phyloP scores from a whole-genome alignment of 1,140 invertebrate species.

The Portunus trituberculatus region DNA sequence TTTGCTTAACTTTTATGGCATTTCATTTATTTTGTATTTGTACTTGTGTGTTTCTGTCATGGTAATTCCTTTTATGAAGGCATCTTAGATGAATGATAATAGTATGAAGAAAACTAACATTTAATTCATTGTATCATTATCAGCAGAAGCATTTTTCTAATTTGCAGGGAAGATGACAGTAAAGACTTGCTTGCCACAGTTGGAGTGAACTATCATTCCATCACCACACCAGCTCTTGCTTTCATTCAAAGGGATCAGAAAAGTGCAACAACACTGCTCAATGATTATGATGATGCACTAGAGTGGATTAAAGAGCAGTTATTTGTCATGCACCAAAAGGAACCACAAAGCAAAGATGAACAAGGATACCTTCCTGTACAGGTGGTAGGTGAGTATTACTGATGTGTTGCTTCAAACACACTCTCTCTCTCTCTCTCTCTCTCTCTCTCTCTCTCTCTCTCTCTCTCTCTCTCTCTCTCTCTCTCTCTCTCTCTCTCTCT shows the following conservation, averaged over 20 bases:
- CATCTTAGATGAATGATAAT: no score
- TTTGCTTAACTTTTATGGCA: no score
- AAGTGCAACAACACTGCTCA: neutral
- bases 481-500: no score
- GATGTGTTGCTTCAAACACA: neutral
- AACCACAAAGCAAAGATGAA: constrained; percentile 29
- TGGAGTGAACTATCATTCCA: neutral
- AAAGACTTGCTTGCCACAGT: neutral
- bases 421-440: no score
- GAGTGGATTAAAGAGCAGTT: constrained; percentile 60
- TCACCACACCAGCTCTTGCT: constrained; percentile 44
- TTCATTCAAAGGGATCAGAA: constrained; percentile 33
- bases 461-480: no score
- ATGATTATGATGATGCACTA: constrained; percentile 55
- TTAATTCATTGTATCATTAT: no score
- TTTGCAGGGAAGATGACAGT: neutral
- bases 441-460: no score
- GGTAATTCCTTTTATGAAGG: no score
- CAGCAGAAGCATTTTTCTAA: neutral
- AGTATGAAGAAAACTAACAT: no score
- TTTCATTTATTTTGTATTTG: no score
- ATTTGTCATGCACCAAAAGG: constrained; percentile 17
- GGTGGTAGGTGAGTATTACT: constrained; percentile 30
- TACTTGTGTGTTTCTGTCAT: no score
- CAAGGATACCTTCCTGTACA: constrained; percentile 52